Conservation (phyloP, 2,888 invertebrate genomes). For the Erebia ligea region DNA sequence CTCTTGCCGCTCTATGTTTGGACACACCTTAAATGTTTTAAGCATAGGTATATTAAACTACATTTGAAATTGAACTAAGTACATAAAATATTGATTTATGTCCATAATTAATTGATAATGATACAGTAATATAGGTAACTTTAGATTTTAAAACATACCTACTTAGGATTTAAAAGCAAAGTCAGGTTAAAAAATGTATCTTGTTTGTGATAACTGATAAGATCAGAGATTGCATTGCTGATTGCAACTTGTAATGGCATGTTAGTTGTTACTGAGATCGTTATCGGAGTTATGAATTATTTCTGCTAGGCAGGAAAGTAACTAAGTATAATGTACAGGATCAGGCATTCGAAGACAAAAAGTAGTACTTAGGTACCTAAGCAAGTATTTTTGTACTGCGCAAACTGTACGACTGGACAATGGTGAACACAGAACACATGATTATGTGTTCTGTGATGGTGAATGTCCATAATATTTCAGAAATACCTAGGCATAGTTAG, state of each 20-base stretch:
- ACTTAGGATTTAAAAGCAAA: conserved; percentile 18
- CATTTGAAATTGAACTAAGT: not conserved
- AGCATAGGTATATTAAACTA: not conserved
- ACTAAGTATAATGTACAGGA: too few relatives aligned
- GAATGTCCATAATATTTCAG: too few relatives aligned
- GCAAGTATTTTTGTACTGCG: too few relatives aligned
- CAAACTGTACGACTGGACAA: too few relatives aligned
- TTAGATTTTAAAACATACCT: not conserved
- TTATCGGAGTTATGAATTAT: conserved; percentile 29
- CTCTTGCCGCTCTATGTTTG: too few relatives aligned
- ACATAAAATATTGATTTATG: not conserved
- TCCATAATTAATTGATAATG: conserved; percentile 3
- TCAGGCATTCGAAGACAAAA: too few relatives aligned
- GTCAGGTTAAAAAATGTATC: conserved; percentile 12
- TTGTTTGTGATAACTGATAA: conserved; percentile 26
- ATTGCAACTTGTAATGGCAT: conserved; percentile 34
- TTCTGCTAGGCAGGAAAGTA: conserved; percentile 3
- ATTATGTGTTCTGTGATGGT: too few relatives aligned
- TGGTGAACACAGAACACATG: too few relatives aligned
- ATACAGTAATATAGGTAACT: not conserved
- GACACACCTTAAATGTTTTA: too few relatives aligned
- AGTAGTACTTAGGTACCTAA: too few relatives aligned
- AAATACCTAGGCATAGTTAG: too few relatives aligned
- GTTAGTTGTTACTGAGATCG: conserved; percentile 33
- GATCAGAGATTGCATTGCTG: conserved; percentile 29